These are phyloP conservation scores for Therioaphis trifolii DNA, from an alignment of 2,888 invertebrate genomes.

Conservation along the genomic window DNA sequence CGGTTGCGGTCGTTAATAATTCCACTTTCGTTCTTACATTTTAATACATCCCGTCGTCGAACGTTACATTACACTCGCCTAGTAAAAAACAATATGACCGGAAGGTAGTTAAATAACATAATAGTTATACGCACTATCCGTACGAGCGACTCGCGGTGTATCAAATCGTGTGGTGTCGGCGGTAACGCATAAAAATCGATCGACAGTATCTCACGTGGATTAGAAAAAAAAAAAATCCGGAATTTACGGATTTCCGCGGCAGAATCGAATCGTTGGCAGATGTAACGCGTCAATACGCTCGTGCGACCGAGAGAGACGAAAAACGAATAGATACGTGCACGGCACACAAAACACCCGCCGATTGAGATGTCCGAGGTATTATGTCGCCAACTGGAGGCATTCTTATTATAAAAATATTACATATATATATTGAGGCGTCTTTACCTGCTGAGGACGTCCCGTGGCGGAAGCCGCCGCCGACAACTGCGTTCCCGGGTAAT, in stretches of 20 bases:
- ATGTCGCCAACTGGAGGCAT: too few relatives aligned
- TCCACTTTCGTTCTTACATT: slow-evolving; percentile 57
- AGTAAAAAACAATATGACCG: slow-evolving; percentile 18
- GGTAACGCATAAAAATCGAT: too few relatives aligned
- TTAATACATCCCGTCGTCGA: neutral
- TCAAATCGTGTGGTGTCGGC: too few relatives aligned
- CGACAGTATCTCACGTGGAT: too few relatives aligned
- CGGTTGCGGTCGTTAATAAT: slow-evolving; percentile 50
- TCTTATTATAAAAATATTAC: too few relatives aligned
- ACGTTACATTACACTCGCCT: neutral
- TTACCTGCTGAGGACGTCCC: slow-evolving; percentile 52
- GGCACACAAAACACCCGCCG: neutral
- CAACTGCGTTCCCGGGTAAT: neutral
- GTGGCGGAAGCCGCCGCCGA: neutral
- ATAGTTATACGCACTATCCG: too few relatives aligned
- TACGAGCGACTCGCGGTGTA: too few relatives aligned
- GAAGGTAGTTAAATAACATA: slow-evolving; percentile 1
- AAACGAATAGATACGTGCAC: neutral
- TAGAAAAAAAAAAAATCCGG: too few relatives aligned
- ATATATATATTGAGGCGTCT: neutral
- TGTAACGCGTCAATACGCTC: too few relatives aligned
- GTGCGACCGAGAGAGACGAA: too few relatives aligned
- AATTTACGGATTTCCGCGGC: too few relatives aligned
- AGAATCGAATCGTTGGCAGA: too few relatives aligned
- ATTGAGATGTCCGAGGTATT: neutral